These are phyloP conservation scores for Plecotus auritus DNA, from an alignment of 2,113 vertebrate genomes.

Conservation along the genomic window DNA sequence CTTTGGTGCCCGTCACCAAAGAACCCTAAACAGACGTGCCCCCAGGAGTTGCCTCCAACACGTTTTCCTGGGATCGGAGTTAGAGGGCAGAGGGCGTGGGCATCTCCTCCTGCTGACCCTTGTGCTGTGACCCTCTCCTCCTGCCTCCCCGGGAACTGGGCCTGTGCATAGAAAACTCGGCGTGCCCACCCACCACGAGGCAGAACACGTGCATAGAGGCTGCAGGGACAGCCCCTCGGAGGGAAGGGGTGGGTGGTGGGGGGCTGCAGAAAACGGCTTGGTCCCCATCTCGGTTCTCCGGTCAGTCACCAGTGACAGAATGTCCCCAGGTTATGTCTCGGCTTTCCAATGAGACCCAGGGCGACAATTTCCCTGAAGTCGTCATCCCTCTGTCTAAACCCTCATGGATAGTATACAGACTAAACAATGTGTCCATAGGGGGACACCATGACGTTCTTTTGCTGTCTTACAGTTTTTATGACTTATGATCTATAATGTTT, in stretches of 20 bases:
- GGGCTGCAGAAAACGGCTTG: not conserved
- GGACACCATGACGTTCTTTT: not conserved
- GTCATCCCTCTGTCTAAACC: not conserved
- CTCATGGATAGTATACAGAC: not conserved
- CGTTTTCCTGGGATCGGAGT: accelerated
- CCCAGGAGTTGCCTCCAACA: not conserved
- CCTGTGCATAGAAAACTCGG: accelerated
- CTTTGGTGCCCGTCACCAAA: not conserved
- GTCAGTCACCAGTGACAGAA: not conserved
- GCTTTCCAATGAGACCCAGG: not conserved
- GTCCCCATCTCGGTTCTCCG: not conserved
- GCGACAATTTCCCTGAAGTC: accelerated
- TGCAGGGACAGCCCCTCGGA: not conserved
- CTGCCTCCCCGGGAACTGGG: not conserved
- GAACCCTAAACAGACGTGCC: not conserved
- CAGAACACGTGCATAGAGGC: accelerated
- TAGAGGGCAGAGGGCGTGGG: not conserved
- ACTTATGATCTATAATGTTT: not conserved
- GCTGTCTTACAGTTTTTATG: not conserved
- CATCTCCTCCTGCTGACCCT: not conserved
- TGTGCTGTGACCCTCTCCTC: accelerated
- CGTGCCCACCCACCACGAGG: not conserved
- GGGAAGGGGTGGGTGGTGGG: not conserved
- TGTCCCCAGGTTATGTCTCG: too few relatives aligned
- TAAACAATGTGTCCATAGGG: not conserved